These are phyloP conservation scores for Hemithea aestivaria DNA, from an alignment of 2,888 invertebrate species.

Conservation along the genomic window DNA sequence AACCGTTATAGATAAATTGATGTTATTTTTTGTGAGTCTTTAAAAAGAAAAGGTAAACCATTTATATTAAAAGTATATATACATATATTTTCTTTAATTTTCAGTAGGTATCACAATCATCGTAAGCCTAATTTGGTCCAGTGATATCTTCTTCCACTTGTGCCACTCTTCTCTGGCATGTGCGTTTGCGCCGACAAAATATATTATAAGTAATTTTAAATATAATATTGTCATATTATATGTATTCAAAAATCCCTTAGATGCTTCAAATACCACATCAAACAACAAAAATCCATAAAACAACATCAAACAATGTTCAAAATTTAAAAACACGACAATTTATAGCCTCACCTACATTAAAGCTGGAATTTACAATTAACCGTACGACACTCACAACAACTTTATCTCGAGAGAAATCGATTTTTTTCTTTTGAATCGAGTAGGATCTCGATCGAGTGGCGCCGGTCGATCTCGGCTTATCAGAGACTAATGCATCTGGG, in stretches of 20 bases:
- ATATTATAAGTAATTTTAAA: no score
- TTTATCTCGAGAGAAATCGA: slow-evolving; percentile 66
- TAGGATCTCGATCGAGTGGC: slow-evolving; percentile 74
- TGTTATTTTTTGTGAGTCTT: no score
- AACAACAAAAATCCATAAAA: slow-evolving; percentile 35
- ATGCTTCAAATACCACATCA: background rate
- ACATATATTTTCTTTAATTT: no score
- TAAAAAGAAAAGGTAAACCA: no score
- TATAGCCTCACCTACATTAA: slow-evolving; percentile 47
- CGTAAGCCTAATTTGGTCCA: no score
- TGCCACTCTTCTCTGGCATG: no score
- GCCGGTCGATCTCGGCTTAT: slow-evolving; percentile 75
- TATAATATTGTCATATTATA: no score
- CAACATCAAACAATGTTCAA: slow-evolving; percentile 35
- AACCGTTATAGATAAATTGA: no score
- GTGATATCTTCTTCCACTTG: no score
- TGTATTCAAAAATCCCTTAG: background rate
- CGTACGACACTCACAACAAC: slow-evolving; percentile 68
- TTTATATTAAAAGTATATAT: no score
- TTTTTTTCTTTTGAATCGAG: slow-evolving; percentile 71
- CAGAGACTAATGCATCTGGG: slow-evolving; percentile 75
- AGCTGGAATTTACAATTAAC: slow-evolving; percentile 71
- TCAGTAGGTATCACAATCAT: no score
- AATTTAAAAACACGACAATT: slow-evolving; percentile 34
- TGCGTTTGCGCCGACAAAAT: no score